These are phyloP conservation scores for Gymnopithys bicolor DNA, from an alignment of 2,797 vertebrate genomes.

Conservation along the genomic window DNA sequence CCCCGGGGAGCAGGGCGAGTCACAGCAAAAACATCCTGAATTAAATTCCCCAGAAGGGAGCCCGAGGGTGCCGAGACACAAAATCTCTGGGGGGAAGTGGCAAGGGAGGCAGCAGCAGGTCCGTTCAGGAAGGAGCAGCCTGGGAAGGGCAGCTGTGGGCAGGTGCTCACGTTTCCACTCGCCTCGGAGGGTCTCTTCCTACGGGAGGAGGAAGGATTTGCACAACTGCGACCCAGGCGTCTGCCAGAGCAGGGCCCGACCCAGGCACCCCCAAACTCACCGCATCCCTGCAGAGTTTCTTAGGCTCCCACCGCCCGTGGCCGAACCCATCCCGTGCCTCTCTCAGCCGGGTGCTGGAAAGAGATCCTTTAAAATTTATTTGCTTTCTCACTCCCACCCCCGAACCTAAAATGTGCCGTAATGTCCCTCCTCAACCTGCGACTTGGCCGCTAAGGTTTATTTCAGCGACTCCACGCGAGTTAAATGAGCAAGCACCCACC, in stretches of 20 bases:
- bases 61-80: neutral
- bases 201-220: neutral
- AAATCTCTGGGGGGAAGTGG: neutral
- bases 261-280: neutral
- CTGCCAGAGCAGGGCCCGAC: neutral
- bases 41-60: accelerated
- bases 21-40: neutral
- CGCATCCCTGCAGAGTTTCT: neutral
- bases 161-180: neutral
- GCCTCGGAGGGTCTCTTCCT: neutral
- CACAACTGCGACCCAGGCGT: too few species aligned
- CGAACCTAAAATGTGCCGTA: neutral
- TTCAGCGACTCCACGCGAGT: neutral
- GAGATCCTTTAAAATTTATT: neutral
- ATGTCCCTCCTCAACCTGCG: neutral
- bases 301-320: neutral
- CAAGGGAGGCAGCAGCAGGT: neutral
- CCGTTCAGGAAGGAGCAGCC: neutral
- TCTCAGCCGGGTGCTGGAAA: neutral
- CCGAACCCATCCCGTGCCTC: neutral
- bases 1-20: neutral
- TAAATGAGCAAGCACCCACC: neutral
- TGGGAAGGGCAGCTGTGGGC: neutral
- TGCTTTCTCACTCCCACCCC: accelerated
- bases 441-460: neutral